A percentile compares a stretch with the other conserved stretches of the same genome.
Evolutionary conservation across 2,113 vertebrate species (phyloP).

Genomic region (Oxyura jamaicensis): DNA sequence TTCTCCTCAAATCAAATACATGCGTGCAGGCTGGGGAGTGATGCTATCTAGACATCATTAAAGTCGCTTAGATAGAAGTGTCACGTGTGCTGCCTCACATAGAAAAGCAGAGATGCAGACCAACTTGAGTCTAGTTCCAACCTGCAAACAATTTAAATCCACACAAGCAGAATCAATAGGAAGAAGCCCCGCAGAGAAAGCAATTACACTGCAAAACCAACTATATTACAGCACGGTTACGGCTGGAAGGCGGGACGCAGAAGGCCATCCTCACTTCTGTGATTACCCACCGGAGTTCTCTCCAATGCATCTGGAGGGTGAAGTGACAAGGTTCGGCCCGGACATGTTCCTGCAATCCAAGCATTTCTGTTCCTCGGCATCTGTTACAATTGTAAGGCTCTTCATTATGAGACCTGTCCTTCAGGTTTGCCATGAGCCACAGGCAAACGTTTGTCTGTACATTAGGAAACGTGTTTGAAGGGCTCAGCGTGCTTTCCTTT

Average conservation of each 20-base stretch:
- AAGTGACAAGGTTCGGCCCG: slow-evolving; percentile 17
- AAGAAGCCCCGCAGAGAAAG: slow-evolving; percentile 69
- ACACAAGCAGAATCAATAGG: slow-evolving; percentile 65
- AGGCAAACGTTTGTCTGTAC: not conserved
- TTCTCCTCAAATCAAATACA: slow-evolving; percentile 39
- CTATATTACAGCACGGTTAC: slow-evolving; percentile 28
- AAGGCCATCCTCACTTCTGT: slow-evolving; percentile 48
- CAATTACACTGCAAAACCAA: slow-evolving; percentile 66
- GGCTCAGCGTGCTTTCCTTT: not conserved
- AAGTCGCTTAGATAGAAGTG: not conserved
- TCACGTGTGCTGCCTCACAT: not conserved
- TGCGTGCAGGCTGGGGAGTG: not conserved
- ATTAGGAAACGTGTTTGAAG: not conserved
- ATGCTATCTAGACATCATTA: slow-evolving; percentile 41
- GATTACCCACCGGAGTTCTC: slow-evolving; percentile 47
- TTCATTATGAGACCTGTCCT: not conserved
- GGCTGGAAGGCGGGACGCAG: slow-evolving; percentile 43
- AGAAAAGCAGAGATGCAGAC: not conserved
- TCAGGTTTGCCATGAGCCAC: not conserved
- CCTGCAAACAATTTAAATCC: slow-evolving; percentile 60
- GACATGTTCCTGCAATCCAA: slow-evolving; percentile 31
- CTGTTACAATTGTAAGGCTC: not conserved
- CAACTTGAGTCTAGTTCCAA: slow-evolving; percentile 52
- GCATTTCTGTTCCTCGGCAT: not conserved
- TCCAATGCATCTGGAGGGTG: not conserved